These are phyloP conservation scores for Nothobranchius furzeri DNA, from an alignment of 2,113 vertebrate species.

Conservation along the genomic window DNA sequence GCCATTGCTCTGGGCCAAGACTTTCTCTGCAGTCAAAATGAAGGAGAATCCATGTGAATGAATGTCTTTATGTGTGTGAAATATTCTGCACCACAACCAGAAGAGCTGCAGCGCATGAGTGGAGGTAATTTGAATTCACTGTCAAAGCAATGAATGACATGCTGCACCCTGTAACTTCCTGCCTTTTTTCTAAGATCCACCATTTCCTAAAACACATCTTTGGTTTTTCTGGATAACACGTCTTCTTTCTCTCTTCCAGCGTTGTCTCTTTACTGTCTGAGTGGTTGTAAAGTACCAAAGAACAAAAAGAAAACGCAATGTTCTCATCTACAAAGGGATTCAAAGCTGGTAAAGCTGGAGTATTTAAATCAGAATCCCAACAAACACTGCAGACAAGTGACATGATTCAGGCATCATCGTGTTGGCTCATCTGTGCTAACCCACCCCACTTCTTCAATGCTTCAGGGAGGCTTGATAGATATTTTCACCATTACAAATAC, in stretches of 20 bases:
- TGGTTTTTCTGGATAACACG: not conserved
- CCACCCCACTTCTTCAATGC: conserved; percentile 10
- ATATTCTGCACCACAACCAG: conserved; percentile 40
- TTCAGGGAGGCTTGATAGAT: not conserved
- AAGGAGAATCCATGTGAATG: conserved; percentile 46
- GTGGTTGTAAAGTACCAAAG: not conserved
- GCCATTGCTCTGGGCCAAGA: conserved; percentile 24
- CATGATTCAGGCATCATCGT: conserved; percentile 27
- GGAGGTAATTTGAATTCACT: conserved; percentile 40
- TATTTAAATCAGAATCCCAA: conserved; percentile 8
- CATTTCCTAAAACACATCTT: not conserved
- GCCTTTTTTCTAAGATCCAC: conserved; percentile 4
- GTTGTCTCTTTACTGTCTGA: not conserved
- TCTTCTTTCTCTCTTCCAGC: not conserved
- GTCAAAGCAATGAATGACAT: conserved; percentile 27
- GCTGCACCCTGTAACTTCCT: not conserved
- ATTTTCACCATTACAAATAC: no score
- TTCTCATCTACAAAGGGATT: not conserved
- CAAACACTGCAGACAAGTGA: conserved; percentile 25
- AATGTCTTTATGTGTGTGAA: conserved; percentile 52
- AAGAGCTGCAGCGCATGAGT: conserved; percentile 38
- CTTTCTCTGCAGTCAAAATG: conserved; percentile 34
- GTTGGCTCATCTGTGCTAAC: conserved; percentile 16
- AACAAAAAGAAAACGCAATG: not conserved
- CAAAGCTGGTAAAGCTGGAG: not conserved